Evolutionary conservation across 1,140 invertebrate genomes (phyloP), one percentile per base, ranked within the genome.

Genomic region (Protaetia brevitarsis): DNA sequence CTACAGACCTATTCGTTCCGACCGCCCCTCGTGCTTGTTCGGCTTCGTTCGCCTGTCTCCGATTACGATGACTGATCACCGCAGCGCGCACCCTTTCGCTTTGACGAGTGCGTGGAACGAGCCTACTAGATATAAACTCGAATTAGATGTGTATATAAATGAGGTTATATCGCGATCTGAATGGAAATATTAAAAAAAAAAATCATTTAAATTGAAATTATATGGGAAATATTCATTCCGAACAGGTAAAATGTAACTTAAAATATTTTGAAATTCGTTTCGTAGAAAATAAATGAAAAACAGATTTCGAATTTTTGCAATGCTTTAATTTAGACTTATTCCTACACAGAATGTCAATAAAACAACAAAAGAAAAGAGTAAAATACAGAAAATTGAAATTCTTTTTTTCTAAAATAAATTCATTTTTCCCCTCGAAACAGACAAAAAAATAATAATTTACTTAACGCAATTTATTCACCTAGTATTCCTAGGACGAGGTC

Each of bases 71-170:
- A 13, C 74, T 78, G 37, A 78, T 79, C 36, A 87, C 83, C 41
- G 79, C 83, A 8, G 82, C 82, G 7, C 86, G 79, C 21, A 91
- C 85, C 31, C 89, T 81, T 77, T 90, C 88, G 69, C 83, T 86
- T 70, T 88, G 86, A 21, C 84, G 78, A 8, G 87, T 88, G 3
- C 87, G 82, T 19, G 87, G 82, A 51, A 86, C 74, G 51, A 88
- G 79, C 56, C 83, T 80, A 69, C 69, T 30, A 7, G 19, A 58
- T 11, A 58, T 27, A 11, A 30, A 7, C 23, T 16, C 10, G 41
- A 45, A 37, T 37, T 37, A 37, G n/a, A n/a, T n/a, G n/a, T n/a
- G n/a, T n/a, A n/a, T n/a, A 37, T 37, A 37, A 7, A 21, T 16
- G 23, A 19, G 19, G 19, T 45, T 3, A 6, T 7, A 19, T 13